Conservation (phyloP, 2,797 vertebrate species). For the Hybognathus amarus region DNA sequence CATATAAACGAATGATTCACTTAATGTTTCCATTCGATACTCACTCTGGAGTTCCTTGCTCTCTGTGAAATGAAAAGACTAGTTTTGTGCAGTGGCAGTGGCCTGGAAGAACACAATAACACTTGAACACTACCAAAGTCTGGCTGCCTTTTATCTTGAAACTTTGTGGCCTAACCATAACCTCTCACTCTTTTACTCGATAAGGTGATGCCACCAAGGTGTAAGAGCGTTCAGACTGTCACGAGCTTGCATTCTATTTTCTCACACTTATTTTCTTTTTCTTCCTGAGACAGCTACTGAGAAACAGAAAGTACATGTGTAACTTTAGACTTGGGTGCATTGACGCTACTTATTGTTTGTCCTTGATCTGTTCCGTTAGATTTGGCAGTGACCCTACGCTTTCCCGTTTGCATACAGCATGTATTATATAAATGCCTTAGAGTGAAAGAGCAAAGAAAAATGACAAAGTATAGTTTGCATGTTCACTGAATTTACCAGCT, state of each 20-base stretch:
- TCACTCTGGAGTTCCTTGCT: not conserved
- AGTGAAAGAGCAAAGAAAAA: not conserved
- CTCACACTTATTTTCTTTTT: not conserved
- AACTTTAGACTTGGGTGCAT: slow-evolving; percentile 3
- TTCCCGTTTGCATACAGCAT: not conserved
- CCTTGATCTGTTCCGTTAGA: not conserved
- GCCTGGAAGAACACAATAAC: slow-evolving; percentile 24
- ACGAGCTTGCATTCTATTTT: not conserved
- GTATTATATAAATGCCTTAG: not conserved
- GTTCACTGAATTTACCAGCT: not conserved
- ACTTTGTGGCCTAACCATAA: slow-evolving; percentile 33
- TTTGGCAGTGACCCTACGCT: not conserved
- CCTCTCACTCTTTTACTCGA: slow-evolving; percentile 14
- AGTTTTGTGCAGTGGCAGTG: slow-evolving; percentile 12
- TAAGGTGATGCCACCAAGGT: slow-evolving; percentile 33
- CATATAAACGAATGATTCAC: not conserved
- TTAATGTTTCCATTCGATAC: slow-evolving; percentile 15
- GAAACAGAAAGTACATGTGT: not conserved
- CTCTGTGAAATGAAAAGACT: slow-evolving; percentile 14
- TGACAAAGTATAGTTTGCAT: not conserved
- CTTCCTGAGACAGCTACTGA: not conserved
- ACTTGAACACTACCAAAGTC: slow-evolving; percentile 17
- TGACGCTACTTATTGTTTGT: slow-evolving; percentile 17
- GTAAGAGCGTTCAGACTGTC: slow-evolving; percentile 35
- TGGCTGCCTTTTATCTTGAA: slow-evolving; percentile 38